phyloP scores from a whole-genome alignment of 2,113 vertebrate genomes.

The Orthochromis indermauri region DNA sequence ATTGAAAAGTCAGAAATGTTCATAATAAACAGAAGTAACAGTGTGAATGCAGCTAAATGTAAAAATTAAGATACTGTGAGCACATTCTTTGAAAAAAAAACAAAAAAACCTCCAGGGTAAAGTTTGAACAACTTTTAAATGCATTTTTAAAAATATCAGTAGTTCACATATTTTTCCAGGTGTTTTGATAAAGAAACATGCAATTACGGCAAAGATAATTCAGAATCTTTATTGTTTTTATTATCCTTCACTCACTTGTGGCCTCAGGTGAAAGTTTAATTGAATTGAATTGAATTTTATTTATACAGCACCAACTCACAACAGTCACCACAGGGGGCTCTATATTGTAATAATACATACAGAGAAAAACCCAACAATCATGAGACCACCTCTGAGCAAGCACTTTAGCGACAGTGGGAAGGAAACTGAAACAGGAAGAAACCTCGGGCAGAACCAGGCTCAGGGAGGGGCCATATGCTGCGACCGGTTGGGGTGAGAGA shows the following conservation, averaged over 20 bases:
- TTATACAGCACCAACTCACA: not conserved
- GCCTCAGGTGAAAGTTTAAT: not conserved
- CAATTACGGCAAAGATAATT: rapidly evolving
- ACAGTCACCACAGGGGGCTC: rapidly evolving
- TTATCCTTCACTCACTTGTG: not conserved
- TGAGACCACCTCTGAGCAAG: not conserved
- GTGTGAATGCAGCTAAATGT: not conserved
- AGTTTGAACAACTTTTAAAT: rapidly evolving
- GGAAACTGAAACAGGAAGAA: not conserved
- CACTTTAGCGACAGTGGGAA: not conserved
- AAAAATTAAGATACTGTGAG: not conserved
- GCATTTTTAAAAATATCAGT: not conserved
- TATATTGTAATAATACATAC: not conserved
- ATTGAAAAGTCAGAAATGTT: not conserved
- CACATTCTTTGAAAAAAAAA: not conserved
- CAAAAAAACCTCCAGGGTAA: not conserved
- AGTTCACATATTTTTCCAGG: not conserved
- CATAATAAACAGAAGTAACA: not conserved
- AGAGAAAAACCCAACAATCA: not conserved
- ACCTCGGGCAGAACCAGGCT: rapidly evolving
- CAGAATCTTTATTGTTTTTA: not conserved
- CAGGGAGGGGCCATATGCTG: not conserved
- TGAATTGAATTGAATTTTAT: not conserved
- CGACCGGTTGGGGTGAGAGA: not conserved
- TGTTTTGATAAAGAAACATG: not conserved